Evolutionary conservation across 2,888 invertebrate genomes (phyloP), one percentile per base, ranked within the genome.

Genomic region (Entomobrya multifasciata): DNA sequence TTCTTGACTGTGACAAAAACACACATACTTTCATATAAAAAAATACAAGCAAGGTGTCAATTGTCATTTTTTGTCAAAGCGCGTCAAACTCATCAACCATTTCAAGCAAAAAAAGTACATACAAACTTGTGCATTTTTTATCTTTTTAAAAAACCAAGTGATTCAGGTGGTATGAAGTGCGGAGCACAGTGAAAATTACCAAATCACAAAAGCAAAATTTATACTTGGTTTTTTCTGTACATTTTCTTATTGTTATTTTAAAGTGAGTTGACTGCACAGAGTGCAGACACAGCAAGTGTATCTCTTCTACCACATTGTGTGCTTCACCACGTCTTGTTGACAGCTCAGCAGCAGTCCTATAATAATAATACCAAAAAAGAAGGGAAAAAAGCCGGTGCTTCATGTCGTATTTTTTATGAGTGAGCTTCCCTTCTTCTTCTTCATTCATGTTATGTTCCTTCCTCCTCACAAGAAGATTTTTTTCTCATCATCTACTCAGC

Each of bases 321-420:
- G 60, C 27, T 77, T 17, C 52, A 52, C 49, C 60, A 77, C 60
- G 44, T 79, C 79, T 79, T 65, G 79, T 79, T 79, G 79, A 79
- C 79, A 79, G 65, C 79, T 49, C 79, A 79, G 79, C 79, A 79
- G 65, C 65, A 62, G 49, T 65, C 65, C 79, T 25, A 74, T 52
- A 79, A 52, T 52, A 65, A 49, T 27, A 49, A 76, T 36, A 22
- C 44, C 62, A 62, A 27, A 30, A 15, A 15, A 20, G 49, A 49
- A 13, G n/a, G n/a, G n/a, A 5, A 15, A 49, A 15, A 13, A 49
- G 15, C 15, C 6, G 49, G 2, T 10, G 49, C 49, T 3, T 15
- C 15, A 49, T 47, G 67, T 20, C 20, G 70, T 11, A 44, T 44
- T 62, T n/a, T 49, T 4, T 49, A n/a, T 49, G 49, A 49, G 10